phyloP scores from a whole-genome alignment of 2,797 vertebrate species.

The Coccyzus lansbergi region DNA sequence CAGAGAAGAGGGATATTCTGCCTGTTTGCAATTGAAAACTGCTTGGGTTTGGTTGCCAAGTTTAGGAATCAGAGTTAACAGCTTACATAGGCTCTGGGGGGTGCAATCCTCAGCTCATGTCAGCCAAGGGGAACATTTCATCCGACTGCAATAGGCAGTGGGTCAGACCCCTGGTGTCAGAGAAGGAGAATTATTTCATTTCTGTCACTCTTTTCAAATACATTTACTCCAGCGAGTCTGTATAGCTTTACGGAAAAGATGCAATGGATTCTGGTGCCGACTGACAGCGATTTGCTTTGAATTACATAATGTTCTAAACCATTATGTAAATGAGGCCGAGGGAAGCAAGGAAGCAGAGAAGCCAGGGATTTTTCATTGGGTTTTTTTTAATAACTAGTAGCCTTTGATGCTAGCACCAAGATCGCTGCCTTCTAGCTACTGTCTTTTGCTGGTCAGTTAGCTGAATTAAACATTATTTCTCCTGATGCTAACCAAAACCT shows the following conservation, averaged over 20 bases:
- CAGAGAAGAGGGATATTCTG: conserved; percentile 46
- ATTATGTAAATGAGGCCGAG: conserved; percentile 58
- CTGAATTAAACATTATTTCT: conserved; percentile 13
- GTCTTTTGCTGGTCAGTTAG: neutral
- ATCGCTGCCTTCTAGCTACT: neutral
- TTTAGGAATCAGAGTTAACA: conserved; percentile 61
- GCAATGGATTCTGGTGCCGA: conserved; percentile 1
- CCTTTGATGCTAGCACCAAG: neutral
- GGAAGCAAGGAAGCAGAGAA: neutral
- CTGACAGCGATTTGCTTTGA: conserved; percentile 31
- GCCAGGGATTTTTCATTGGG: neutral
- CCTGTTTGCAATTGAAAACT: neutral
- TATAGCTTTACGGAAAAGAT: neutral
- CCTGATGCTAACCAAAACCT: neutral
- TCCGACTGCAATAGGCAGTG: neutral
- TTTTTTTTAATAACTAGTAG: neutral
- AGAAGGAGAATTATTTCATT: conserved; percentile 1
- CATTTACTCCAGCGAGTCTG: neutral
- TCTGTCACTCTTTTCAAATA: neutral
- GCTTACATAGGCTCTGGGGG: conserved; percentile 17
- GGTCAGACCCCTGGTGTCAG: neutral
- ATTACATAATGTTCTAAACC: conserved; percentile 60
- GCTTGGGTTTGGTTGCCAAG: conserved; percentile 35
- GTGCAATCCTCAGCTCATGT: conserved; percentile 11
- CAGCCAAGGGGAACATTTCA: conserved; percentile 2